These are phyloP conservation scores for Bufo gargarizans DNA, from an alignment of 2,113 vertebrate species.

Conservation along the genomic window DNA sequence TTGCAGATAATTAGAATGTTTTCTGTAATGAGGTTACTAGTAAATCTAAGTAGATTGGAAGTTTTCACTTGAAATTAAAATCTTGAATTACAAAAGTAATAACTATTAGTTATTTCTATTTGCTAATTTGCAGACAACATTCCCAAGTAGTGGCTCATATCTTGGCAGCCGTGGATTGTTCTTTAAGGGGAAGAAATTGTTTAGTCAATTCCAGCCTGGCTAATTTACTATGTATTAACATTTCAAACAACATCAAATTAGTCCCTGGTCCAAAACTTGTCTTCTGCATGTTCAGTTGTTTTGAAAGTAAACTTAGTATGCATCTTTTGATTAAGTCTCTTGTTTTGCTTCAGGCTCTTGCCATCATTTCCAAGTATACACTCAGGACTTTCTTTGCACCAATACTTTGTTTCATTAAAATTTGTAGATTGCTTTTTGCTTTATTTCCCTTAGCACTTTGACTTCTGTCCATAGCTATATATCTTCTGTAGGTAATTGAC, in stretches of 20 bases:
- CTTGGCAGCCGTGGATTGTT: background rate
- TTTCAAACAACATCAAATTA: constrained; percentile 30
- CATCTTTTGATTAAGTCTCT: constrained; percentile 28
- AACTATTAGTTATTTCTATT: background rate
- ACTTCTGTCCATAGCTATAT: constrained; percentile 25
- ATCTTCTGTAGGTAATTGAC: constrained; percentile 27
- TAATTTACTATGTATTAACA: constrained; percentile 24
- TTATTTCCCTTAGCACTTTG: constrained; percentile 47
- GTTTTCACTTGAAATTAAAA: background rate
- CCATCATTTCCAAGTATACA: constrained; percentile 28
- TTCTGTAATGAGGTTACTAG: background rate
- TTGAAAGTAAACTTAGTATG: constrained; percentile 10
- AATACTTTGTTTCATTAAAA: constrained; percentile 53
- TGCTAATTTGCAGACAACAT: background rate
- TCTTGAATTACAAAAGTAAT: background rate
- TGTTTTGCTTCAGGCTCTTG: constrained; percentile 32
- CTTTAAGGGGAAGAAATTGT: background rate
- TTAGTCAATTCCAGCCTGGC: background rate
- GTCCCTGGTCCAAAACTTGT: background rate
- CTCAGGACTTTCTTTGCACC: constrained; percentile 23
- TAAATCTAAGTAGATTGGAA: background rate
- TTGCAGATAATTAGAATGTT: background rate
- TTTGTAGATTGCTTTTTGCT: constrained; percentile 38
- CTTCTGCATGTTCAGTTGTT: constrained; percentile 24
- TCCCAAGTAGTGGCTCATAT: background rate